Conservation (phyloP, 2,797 vertebrate genomes). For the Hozukius guyotensis region DNA sequence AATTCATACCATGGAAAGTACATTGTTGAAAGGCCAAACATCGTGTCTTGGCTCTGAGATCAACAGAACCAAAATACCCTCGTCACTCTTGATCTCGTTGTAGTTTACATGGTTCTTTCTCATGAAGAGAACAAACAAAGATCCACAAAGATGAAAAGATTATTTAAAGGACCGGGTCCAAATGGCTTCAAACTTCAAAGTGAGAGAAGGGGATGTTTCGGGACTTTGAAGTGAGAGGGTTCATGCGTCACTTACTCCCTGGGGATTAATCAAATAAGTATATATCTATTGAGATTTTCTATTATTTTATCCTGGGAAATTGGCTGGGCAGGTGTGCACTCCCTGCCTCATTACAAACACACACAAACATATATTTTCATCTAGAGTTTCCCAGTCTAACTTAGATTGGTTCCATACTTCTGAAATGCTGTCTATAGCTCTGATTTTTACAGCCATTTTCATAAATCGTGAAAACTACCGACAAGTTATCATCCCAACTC, state of each 20-base stretch:
- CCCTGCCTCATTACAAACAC: constrained; percentile 4
- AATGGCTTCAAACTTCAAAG: constrained; percentile 43
- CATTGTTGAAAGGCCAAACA: constrained; percentile 12
- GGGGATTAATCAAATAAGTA: constrained; percentile 18
- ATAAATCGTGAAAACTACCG: too few relatives aligned
- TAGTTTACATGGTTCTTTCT: constrained; percentile 11
- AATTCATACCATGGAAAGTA: background rate
- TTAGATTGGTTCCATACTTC: background rate
- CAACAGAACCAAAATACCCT: constrained; percentile 28
- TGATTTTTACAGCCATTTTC: too few relatives aligned
- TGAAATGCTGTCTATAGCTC: too few relatives aligned
- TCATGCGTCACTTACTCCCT: constrained; percentile 8
- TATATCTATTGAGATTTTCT: background rate
- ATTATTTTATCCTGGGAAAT: background rate
- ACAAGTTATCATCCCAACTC: too few relatives aligned
- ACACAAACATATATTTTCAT: background rate
- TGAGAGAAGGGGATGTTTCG: background rate
- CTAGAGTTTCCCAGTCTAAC: background rate
- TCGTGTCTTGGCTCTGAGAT: constrained; percentile 9
- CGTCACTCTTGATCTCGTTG: background rate
- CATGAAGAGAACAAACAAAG: constrained; percentile 36
- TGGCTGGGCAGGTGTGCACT: background rate
- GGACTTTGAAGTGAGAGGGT: constrained; percentile 32
- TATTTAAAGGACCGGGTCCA: constrained; percentile 12
- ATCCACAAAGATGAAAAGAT: constrained; percentile 18